Evolutionary conservation across 2,797 vertebrate genomes (phyloP).

Genomic region (Catharus ustulatus): DNA sequence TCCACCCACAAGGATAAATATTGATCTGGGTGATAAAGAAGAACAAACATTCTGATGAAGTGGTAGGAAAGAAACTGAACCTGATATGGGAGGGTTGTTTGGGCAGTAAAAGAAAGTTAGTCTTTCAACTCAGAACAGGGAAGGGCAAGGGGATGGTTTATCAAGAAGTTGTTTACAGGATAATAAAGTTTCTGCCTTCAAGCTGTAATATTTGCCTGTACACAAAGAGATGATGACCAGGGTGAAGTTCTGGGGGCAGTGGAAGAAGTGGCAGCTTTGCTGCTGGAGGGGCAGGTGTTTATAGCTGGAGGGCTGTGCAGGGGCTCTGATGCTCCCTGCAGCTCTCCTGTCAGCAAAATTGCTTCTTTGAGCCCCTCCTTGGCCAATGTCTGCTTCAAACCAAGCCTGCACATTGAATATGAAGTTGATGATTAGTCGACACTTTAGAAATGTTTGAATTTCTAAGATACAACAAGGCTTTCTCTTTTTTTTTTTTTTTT

Average conservation of each 20-base stretch:
- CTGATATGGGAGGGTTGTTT: neutral
- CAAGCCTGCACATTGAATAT: neutral
- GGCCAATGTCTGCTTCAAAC: neutral
- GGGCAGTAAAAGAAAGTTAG: conserved; percentile 45
- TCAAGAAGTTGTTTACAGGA: conserved; percentile 29
- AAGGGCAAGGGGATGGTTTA: conserved; percentile 53
- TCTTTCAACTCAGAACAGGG: conserved; percentile 53
- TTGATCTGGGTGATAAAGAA: conserved; percentile 48
- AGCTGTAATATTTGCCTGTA: neutral
- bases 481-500: too few relatives aligned
- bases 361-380: neutral
- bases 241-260: conserved; percentile 17
- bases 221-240: neutral
- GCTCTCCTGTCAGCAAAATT: neutral
- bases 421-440: neutral
- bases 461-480: neutral
- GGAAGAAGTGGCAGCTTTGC: neutral
- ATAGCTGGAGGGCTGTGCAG: neutral
- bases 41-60: conserved; percentile 52
- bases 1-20: conserved; percentile 59
- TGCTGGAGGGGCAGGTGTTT: neutral
- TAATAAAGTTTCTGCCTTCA: conserved; percentile 57
- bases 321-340: neutral
- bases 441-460: neutral
- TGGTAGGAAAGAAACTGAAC: conserved; percentile 21